Evolutionary conservation across 2,888 invertebrate species (phyloP).

Genomic region (Chaetogeoica ovagalla): DNA sequence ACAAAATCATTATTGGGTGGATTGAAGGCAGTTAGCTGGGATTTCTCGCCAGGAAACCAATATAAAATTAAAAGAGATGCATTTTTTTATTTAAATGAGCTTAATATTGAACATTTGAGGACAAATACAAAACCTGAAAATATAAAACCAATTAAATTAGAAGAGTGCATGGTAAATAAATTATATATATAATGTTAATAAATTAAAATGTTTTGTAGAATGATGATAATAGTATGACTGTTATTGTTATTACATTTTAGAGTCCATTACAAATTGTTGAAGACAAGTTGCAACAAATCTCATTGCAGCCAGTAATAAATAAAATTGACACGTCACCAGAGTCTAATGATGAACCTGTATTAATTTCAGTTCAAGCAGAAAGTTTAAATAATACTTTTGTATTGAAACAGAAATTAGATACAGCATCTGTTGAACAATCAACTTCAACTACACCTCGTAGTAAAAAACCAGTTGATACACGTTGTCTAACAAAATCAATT

Average conservation of each 20-base stretch:
- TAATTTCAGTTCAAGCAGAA: slow-evolving; percentile 27
- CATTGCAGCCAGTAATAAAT: slow-evolving; percentile 26
- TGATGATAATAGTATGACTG: background rate
- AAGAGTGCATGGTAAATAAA: slow-evolving; percentile 25
- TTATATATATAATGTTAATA: slow-evolving; percentile 11
- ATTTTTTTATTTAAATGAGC: slow-evolving; percentile 37
- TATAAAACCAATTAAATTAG: slow-evolving; percentile 33
- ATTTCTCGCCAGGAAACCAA: slow-evolving; percentile 46
- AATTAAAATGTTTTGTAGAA: background rate
- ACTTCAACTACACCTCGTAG: slow-evolving; percentile 30
- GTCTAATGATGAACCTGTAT: slow-evolving; percentile 37
- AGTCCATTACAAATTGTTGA: slow-evolving; percentile 44
- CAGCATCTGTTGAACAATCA: background rate
- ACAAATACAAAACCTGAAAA: slow-evolving; percentile 22
- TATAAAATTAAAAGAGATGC: slow-evolving; percentile 44
- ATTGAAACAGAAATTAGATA: slow-evolving; percentile 38
- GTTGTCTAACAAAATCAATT: slow-evolving; percentile 42
- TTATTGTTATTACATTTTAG: background rate
- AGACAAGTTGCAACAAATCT: slow-evolving; percentile 27
- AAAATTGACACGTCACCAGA: slow-evolving; percentile 36
- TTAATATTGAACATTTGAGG: slow-evolving; percentile 40
- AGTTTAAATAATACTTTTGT: slow-evolving; percentile 48
- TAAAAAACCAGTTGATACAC: slow-evolving; percentile 35
- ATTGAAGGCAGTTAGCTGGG: slow-evolving; percentile 46
- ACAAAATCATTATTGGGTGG: slow-evolving; percentile 50